Evolutionary conservation across 2,797 vertebrate genomes (phyloP), one percentile per base, ranked within the genome.

Genomic region (Centroberyx gerrardi): DNA sequence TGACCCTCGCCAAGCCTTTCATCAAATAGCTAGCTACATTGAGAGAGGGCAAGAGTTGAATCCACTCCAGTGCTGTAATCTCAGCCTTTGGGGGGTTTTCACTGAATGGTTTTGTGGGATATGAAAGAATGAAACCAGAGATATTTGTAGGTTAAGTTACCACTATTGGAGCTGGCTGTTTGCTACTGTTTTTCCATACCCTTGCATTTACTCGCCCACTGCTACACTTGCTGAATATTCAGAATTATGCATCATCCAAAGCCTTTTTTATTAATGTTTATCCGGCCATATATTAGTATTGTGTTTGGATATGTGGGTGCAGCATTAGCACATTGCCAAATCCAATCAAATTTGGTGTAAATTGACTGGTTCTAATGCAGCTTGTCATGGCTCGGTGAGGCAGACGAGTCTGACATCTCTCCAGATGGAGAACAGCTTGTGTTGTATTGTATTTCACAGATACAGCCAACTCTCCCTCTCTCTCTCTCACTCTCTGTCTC

Each of bases 391-490:
- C 84, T 76, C 28, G 86, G 85, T 69, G 90, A 85, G 79, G 87
- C 78, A 70, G 91, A 90, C 68, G 68, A 69, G 74, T 44, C 79
- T 85, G 86, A 93, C 90, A 83, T 86, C 29, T 68, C 67, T 90
- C 83, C 92, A 94, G 89, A 92, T 92, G 92, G 88, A 83, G 87
- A 93, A 89, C 77, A 78, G 81, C 86, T 94, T 83, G 83, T 69
- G 86, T 87, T 85, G 87, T 86, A 85, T 91, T 90, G 82, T 81
- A 65, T 92, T 93, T 90, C 86, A 60, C 78, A 5, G 61, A 27
- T 60, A 8, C 62, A 84, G 83, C 85, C 86, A 90, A 78, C 69
- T 78, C 76, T 77, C 58, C 76, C 59, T 70, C 63, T 22, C 59
- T 78, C 17, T 76, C 78, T 66, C 61, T 65, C 77, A 58, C 8